Percentiles rank a stretch among this genome's conserved stretches.
phyloP scores from a whole-genome alignment of 2,888 invertebrate genomes.

The Tachina fera region DNA sequence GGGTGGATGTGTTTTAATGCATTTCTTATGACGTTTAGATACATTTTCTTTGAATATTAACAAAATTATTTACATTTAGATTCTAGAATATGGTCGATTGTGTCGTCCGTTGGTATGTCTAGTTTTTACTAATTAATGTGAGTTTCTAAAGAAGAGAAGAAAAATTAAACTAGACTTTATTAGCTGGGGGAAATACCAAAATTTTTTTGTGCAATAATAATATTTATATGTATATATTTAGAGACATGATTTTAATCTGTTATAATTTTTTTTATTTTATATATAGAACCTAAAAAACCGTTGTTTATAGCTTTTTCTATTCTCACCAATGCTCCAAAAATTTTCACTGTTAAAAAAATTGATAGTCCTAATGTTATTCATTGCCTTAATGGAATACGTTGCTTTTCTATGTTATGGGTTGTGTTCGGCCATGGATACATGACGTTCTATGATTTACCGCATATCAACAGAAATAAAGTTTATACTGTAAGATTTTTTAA shows the following conservation, averaged over 20 bases:
- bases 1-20: no score
- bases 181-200: no score
- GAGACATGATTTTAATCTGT: background rate
- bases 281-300: slow-evolving; percentile 76
- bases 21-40: no score
- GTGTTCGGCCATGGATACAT: slow-evolving; percentile 83
- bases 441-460: slow-evolving; percentile 81
- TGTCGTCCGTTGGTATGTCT: no score
- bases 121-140: no score
- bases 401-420: slow-evolving; percentile 84
- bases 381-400: slow-evolving; percentile 83
- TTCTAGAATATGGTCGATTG: no score
- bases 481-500: slow-evolving; percentile 74
- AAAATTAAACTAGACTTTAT: no score
- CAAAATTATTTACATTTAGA: no score
- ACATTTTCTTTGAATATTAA: no score
- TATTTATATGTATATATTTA: background rate
- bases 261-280: slow-evolving; percentile 7
- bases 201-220: no score
- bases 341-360: slow-evolving; percentile 80
- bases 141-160: no score
- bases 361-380: slow-evolving; percentile 81
- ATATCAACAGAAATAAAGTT: slow-evolving; percentile 78
- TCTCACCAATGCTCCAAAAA: slow-evolving; percentile 82
- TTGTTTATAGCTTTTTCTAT: slow-evolving; percentile 82